Conservation (phyloP, 2,888 invertebrate species). For the Apotomis capreana region DNA sequence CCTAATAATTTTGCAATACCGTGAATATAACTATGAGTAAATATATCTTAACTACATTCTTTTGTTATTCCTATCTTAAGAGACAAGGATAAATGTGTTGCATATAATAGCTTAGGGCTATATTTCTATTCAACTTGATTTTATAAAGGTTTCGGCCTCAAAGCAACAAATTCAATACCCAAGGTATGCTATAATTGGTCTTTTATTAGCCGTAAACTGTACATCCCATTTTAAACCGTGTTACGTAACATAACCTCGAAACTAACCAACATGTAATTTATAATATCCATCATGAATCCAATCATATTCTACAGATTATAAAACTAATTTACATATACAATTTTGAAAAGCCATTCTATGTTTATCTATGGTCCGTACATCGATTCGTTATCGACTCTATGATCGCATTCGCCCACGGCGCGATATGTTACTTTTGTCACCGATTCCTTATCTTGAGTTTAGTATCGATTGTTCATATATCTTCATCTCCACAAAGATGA, state of each 20-base stretch:
- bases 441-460: slow-evolving; percentile 53
- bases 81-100: neutral
- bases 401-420: slow-evolving; percentile 53
- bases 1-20: too few relatives aligned
- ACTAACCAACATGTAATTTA: slow-evolving; percentile 36
- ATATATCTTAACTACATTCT: too few relatives aligned
- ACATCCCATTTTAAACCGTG: slow-evolving; percentile 20
- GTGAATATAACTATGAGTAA: too few relatives aligned
- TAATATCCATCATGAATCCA: slow-evolving; percentile 39
- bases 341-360: slow-evolving; percentile 52
- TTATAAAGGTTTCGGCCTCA: neutral
- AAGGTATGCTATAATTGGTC: slow-evolving; percentile 29
- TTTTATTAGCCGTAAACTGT: slow-evolving; percentile 22
- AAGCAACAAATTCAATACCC: slow-evolving; percentile 10
- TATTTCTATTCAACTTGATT: slow-evolving; percentile 9
- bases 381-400: slow-evolving; percentile 49
- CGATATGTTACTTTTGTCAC: slow-evolving; percentile 60
- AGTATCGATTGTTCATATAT: slow-evolving; percentile 55
- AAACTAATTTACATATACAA: slow-evolving; percentile 57
- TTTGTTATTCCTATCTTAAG: neutral
- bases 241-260: slow-evolving; percentile 32
- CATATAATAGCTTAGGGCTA: neutral
- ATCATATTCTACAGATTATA: slow-evolving; percentile 41
- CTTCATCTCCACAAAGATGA: slow-evolving; percentile 48
- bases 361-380: slow-evolving; percentile 48